Base-by-base conservation (phyloP, 1,140 invertebrate genomes). In the Bombyx mandarina region DNA sequence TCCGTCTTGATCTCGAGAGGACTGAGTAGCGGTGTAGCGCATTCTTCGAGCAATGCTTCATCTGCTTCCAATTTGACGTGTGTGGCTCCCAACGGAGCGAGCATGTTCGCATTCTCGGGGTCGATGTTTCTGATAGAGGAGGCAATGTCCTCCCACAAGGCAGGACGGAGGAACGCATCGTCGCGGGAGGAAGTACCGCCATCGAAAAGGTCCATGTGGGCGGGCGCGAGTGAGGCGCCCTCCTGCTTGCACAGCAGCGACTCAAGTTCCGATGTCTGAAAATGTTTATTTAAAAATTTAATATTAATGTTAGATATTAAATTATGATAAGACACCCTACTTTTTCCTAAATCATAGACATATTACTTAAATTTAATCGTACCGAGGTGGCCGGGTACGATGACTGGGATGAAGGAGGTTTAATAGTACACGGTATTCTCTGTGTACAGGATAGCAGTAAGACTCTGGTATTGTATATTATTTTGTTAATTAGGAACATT, bases 81-180 rank as follows among this genome's bases (percentile, higher is more conserved):
- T 8, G 91, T 88, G 22, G 88, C 79, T 9, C 80, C 87, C 74
- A 73, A 88, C 56, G 77, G 89, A 46, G 91, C 93, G 62, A 96
- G 86, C 93, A 96, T 95, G 75, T 95, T 93, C n/a, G 94, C 93
- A 76, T 95, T 95, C 77, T 95, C 94, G 10, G 94, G 94, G 77
- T 96, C 94, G 64, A 96, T 92, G 79, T 95, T 96, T 69, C 95
- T 93, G 77, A 96, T 95, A 67, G 94, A 95, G 73, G 94, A 94
- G 51, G 94, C 93, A 76, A 96, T 96, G 88, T 96, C 95, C 82
- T 96, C 95, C 95, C 95, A 96, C 7, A 95, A 89, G 10, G 92
- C 92, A 8, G 94, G 94, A 69, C 94, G 91, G 63, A 95, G 90
- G 82, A 94, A 95, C 47, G 94, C 93, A 86, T 96, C 94, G 79